Evolutionary conservation across 2,888 invertebrate species (phyloP), one percentile per base, ranked within the genome.

Genomic region (Meiosimyza platycephala): DNA sequence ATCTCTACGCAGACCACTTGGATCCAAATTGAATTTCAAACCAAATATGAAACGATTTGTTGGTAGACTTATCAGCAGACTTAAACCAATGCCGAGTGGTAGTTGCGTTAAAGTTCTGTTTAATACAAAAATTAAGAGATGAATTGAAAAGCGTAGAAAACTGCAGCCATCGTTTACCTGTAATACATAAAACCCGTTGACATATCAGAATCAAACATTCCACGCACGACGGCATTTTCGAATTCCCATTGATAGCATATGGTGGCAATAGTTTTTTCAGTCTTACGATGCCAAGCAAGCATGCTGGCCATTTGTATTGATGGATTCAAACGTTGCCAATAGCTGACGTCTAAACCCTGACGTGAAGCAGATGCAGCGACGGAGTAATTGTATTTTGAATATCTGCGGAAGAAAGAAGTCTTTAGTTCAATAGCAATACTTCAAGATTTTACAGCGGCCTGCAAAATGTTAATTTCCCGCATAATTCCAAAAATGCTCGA

Each of bases 161-260:
- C 40, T 40, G 1, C 40, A 6, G 9, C 3, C 1, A 22, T 12
- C 11, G 66, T 75, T 72, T 76, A 86, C 86, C 83, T 85, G 60
- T 81, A 81, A 78, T 86, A 87, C 81, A 84, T 84, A 50, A 86
- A 83, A 40, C 87, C 87, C 60, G 86, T 84, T 1, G 85, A 81
- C 50, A 83, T 81, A 78, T 87, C 84, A 22, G 87, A 87, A 67
- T 87, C 84, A 6, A 87, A 71, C 84, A 82, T 82, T 18, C 86
- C 86, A 16, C 85, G 82, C 0, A 87, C 81, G 18, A 79, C 75
- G 12, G 83, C 80, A 63, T 86, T 83, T 57, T 79, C 72, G 67
- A 85, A 86, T 64, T 85, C 83, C 83, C 84, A 85, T 67, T 87
- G 86, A 79, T 87, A 87, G 76, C 82, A 82, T 40, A 87, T 77